A percentile compares a stretch with the other conserved stretches of the same genome.
phyloP scores from a whole-genome alignment of 30 jellyfish, hydroid and myxozoan species.

The Mastigias papua region DNA sequence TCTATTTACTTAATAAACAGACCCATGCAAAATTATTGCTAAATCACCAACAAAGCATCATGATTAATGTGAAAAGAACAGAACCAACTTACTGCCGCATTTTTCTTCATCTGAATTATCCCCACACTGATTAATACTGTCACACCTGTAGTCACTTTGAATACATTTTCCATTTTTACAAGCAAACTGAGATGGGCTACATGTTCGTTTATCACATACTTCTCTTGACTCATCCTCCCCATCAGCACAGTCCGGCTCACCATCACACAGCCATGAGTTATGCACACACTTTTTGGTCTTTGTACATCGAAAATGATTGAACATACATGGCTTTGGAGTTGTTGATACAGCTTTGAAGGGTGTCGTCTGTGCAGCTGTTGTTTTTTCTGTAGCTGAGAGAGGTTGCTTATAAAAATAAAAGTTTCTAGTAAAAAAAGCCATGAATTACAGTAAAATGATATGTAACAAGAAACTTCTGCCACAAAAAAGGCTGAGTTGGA shows the following conservation, averaged over 20 bases:
- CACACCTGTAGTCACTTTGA: slow-evolving; percentile 39
- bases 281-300: slow-evolving; percentile 63
- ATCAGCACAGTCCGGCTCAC: slow-evolving; percentile 88
- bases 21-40: too few relatives aligned
- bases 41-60: too few relatives aligned
- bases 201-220: slow-evolving; percentile 12
- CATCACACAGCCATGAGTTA: slow-evolving; percentile 89
- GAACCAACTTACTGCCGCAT: too few relatives aligned
- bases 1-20: too few relatives aligned
- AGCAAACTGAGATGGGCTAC: slow-evolving; percentile 4
- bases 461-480: too few relatives aligned
- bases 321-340: slow-evolving; percentile 60
- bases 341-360: slow-evolving; percentile 31
- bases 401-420: too few relatives aligned
- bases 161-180: slow-evolving; percentile 73
- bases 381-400: too few relatives aligned
- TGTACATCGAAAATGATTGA: slow-evolving; percentile 49
- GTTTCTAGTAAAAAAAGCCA: too few relatives aligned
- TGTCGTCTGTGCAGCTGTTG: too few relatives aligned
- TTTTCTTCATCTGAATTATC: slow-evolving; percentile 71
- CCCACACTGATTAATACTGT: slow-evolving; percentile 46
- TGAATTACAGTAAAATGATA: too few relatives aligned
- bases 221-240: slow-evolving; percentile 81
- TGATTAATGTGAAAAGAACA: too few relatives aligned
- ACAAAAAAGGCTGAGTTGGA: too few relatives aligned